Conservation (phyloP, 2,113 vertebrate species). For the Falcunculus frontatus region DNA sequence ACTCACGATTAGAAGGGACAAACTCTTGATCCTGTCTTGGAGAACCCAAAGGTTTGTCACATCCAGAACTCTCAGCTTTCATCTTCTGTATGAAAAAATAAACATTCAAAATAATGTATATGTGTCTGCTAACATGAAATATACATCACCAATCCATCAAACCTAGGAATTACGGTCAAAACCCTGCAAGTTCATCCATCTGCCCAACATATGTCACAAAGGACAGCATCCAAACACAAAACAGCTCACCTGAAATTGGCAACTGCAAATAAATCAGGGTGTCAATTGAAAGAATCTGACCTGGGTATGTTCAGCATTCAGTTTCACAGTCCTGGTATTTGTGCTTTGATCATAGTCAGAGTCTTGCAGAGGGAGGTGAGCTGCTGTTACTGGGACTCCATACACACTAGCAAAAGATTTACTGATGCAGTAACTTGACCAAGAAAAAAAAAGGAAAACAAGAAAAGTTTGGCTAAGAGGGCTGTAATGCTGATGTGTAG, state of each 20-base stretch:
- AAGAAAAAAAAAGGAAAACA: not conserved
- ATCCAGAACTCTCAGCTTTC: not conserved
- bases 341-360: not conserved
- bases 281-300: constrained; percentile 32
- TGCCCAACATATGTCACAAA: not conserved
- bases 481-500: not conserved
- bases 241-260: not conserved
- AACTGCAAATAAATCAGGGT: not conserved
- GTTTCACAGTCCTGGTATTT: constrained; percentile 53
- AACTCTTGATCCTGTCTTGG: constrained; percentile 3
- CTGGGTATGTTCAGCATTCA: constrained; percentile 66
- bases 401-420: constrained; percentile 68
- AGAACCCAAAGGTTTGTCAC: not conserved
- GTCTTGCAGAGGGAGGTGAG: constrained; percentile 71
- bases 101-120: not conserved
- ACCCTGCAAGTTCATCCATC: not conserved
- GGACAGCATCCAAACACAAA: not conserved
- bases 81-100: constrained; percentile 43
- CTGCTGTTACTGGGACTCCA: constrained; percentile 68
- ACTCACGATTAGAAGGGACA: constrained; percentile 50
- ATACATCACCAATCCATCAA: not conserved
- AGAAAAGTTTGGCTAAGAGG: not conserved
- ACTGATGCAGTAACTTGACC: constrained; percentile 77
- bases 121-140: not conserved
- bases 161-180: not conserved